phyloP scores from a whole-genome alignment of 2,888 invertebrate species.

The Ophion ellenae region DNA sequence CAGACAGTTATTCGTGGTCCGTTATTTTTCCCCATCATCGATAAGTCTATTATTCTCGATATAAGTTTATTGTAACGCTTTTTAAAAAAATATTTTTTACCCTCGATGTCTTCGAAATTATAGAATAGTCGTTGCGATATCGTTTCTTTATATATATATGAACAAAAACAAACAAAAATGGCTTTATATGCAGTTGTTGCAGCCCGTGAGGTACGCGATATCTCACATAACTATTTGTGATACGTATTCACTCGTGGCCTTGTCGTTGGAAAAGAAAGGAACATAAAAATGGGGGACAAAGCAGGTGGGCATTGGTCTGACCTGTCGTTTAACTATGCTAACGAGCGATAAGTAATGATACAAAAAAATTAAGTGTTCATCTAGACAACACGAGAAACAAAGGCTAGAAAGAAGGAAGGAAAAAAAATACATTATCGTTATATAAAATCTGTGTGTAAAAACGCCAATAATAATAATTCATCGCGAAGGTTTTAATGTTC shows the following conservation, averaged over 20 bases:
- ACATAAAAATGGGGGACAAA: neutral
- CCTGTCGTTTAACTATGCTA: slow-evolving; percentile 7
- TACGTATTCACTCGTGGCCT: slow-evolving; percentile 45
- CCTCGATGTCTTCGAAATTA: slow-evolving; percentile 5
- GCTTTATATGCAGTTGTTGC: slow-evolving; percentile 34
- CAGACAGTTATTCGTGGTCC: slow-evolving; percentile 37
- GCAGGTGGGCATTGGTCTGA: neutral
- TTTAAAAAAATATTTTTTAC: slow-evolving; percentile 19
- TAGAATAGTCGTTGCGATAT: slow-evolving; percentile 16
- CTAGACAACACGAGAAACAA: neutral
- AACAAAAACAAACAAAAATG: slow-evolving; percentile 3
- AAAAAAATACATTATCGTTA: slow-evolving; percentile 42
- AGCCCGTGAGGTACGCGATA: slow-evolving; percentile 26
- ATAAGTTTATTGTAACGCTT: slow-evolving; percentile 23
- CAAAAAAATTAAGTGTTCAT: neutral
- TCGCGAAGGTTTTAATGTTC: slow-evolving; percentile 39
- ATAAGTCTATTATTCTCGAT: slow-evolving; percentile 48
- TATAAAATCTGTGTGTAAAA: slow-evolving; percentile 40
- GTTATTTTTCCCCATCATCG: slow-evolving; percentile 21
- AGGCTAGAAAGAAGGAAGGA: slow-evolving; percentile 1
- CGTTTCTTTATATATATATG: slow-evolving; percentile 21
- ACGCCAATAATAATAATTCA: slow-evolving; percentile 17
- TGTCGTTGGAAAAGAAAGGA: neutral
- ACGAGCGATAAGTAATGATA: neutral
- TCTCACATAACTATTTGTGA: slow-evolving; percentile 47